Percentiles rank a stretch among this genome's conserved stretches.
These are phyloP conservation scores for Hydrozoanthus gracilis DNA, from an alignment of 92 coral and sea anemone species.

Conservation along the genomic window DNA sequence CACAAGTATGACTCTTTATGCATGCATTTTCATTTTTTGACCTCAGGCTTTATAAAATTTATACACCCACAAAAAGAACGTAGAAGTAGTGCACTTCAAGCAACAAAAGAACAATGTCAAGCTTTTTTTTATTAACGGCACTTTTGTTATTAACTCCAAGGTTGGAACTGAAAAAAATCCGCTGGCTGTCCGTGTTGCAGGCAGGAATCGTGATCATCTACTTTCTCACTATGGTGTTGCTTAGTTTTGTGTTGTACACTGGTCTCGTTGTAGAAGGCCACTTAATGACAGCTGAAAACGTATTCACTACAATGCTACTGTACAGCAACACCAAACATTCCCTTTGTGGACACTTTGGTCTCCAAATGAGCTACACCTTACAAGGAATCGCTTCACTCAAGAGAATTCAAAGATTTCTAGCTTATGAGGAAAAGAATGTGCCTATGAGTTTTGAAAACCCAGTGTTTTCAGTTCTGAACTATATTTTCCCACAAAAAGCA, in stretches of 20 bases:
- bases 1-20: no score
- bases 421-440: slow-evolving; percentile 25
- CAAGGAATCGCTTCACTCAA: slow-evolving; percentile 39
- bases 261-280: slow-evolving; percentile 31
- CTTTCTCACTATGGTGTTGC: slow-evolving; percentile 29
- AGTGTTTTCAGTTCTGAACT: slow-evolving; percentile 34
- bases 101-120: no score
- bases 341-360: slow-evolving; percentile 46
- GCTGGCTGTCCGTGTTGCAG: slow-evolving; percentile 41
- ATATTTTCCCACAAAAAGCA: slow-evolving; percentile 29
- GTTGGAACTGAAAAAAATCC: slow-evolving; percentile 28
- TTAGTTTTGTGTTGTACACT: slow-evolving; percentile 33
- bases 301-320: slow-evolving; percentile 33
- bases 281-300: slow-evolving; percentile 24
- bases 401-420: slow-evolving; percentile 33
- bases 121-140: no score
- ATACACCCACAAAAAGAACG: no score
- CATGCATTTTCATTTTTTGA: no score
- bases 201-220: slow-evolving; percentile 39
- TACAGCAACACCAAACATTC: slow-evolving; percentile 38
- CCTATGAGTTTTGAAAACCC: slow-evolving; percentile 42
- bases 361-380: slow-evolving; percentile 32
- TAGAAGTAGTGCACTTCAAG: no score
- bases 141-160: not conserved
- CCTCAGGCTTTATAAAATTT: no score